Evolutionary conservation across 2,113 vertebrate species (phyloP), one percentile per base, ranked within the genome.

Genomic region (Pyrgilauda ruficollis): DNA sequence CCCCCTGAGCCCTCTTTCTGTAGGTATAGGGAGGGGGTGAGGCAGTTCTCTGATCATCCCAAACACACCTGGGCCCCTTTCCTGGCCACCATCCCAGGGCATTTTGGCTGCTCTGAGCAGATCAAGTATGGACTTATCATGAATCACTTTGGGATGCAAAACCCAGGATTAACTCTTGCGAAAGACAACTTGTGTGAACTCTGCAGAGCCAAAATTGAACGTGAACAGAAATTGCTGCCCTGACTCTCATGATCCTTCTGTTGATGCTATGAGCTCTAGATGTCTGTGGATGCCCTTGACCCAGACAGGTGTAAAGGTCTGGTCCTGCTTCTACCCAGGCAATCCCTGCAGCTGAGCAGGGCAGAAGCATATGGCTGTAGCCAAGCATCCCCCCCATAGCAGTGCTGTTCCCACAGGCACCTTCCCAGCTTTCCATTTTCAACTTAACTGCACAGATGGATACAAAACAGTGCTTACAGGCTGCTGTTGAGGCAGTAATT

Each of bases 221-320:
- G 23, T 31, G 47, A 47, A 35, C 37, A 62, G 69, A 50, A 68
- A 37, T 11, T 31, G n/a, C 73, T 49, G 17, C 18, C 41, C 41
- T 27, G 64, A 22, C 33, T 64, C 18, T 73, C 3, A 1, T 1
- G 7, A 26, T 37, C 19, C 64, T 78, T 55, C 31, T 37, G 39
- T 15, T 2, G 8, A 11, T 49, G 63, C 35, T 70, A 9, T 13
- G 5, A 46, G 7, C 15, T 52, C 46, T 37, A 11, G 21, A 18
- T 47, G 72, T 19, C 62, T 0, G 0, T 18, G 46, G 20, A 15
- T 41, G 41, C 41, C 17, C 37, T n/a, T 8, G 1, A 17, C 46
- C 33, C 5, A 14, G 56, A 11, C 8, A n/a, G 72, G 53, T 2
- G 24, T 10, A 13, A 64, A 11, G 9, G 28, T 21, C 43, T 44